A percentile compares a stretch with the other conserved stretches of the same genome.
Evolutionary conservation across 2,113 vertebrate genomes (phyloP).

Genomic region (Pithys albifrons): DNA sequence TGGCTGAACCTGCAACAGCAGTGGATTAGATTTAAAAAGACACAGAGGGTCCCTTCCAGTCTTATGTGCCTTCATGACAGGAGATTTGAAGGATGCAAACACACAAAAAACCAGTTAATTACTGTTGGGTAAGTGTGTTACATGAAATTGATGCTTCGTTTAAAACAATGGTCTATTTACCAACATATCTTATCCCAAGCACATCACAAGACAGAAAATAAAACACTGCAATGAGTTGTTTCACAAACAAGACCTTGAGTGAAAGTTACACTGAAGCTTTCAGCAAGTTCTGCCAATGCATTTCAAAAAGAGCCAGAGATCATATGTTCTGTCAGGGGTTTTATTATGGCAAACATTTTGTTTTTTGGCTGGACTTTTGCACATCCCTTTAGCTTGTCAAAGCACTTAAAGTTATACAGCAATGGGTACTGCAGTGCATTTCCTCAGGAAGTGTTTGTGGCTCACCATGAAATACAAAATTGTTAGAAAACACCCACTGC

Average conservation of each 20-base stretch:
- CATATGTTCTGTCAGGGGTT: neutral
- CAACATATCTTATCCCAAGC: neutral
- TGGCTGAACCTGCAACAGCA: neutral
- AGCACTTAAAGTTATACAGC: neutral
- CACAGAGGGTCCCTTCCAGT: neutral
- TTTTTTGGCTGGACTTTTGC: neutral
- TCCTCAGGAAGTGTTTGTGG: conserved; percentile 76
- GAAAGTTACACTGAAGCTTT: neutral
- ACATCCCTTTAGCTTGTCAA: neutral
- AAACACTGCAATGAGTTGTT: neutral
- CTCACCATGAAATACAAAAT: conserved; percentile 61
- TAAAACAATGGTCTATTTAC: neutral
- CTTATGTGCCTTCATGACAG: accelerated
- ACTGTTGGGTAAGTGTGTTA: neutral
- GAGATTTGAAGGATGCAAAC: neutral
- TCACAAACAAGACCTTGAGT: neutral
- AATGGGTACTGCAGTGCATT: conserved; percentile 43
- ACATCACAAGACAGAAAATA: neutral
- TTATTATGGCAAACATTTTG: neutral
- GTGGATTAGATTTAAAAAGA: neutral
- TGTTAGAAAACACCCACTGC: conserved; percentile 42
- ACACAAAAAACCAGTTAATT: neutral
- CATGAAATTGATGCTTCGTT: neutral
- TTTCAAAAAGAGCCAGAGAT: neutral
- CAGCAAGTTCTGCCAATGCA: neutral